Base-by-base conservation (phyloP, 2,888 invertebrate species). In the Molanna angustata region DNA sequence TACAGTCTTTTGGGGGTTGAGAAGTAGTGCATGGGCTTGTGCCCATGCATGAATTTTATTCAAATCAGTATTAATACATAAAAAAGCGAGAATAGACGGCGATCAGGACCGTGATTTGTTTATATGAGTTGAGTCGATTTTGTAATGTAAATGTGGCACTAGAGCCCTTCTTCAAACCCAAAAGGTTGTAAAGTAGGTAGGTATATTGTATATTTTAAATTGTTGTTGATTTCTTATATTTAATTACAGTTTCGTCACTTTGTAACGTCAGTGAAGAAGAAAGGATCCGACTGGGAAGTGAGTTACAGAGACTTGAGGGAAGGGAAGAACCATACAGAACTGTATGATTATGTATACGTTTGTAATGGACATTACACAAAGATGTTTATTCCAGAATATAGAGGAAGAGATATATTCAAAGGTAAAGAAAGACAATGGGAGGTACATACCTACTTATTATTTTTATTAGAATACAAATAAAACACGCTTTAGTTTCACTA, bases 271-370 rank as follows among this genome's bases (percentile, higher is more conserved):
- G 71, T 82, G 14, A 68, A 64, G 48, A 71, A 72, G 64, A 63
- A 64, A 0, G 63, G 62, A 6, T 66, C 67, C 27, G 68, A 69
- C 9, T 84, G 83, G 82, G 66, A 69, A 45, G 66, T 84, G 2
- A 70, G 67, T 1, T 74, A 77, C 49, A 69, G 63, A 59, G 73
- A 76, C 59, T 62, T 78, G 1, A 68, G 70, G 49, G 73, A 71
- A 1, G 67, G 68, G n/a, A 62, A 68, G 31, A 67, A 66, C 7
- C 62, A 69, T 13, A 72, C 72, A 0, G 72, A 73, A 18, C 61
- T 64, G 2, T 88, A 83, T 62, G 83, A 86, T 64, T 82, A 80
- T 43, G 72, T 88, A 3, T 77, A 87, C 58, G 72, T 88, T 4
- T 86, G 86, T 61, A 86, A 80, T 62, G 88, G 88, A 64, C 83